Base-by-base conservation (phyloP, 2,797 vertebrate genomes). In the Nyctalus aviator region DNA sequence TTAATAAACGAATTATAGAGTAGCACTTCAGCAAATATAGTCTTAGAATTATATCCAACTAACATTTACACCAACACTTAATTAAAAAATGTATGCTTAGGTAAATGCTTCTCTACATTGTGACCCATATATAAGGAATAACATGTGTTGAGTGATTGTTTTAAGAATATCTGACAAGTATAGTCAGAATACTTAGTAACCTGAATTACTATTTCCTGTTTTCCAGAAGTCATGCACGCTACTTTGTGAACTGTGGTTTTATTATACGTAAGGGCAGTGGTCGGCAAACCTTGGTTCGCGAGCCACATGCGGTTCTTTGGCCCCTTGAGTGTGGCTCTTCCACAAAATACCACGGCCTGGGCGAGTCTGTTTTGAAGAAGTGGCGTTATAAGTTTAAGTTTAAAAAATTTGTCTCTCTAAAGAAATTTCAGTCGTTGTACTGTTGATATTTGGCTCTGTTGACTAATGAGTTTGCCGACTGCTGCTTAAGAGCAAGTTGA, bases 171-270 rank as follows among this genome's bases (percentile, higher is more conserved):
- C 3, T 84, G 73, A 93, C n/a, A 84, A 32, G 9, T 78, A 18
- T 57, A 77, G 23, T 78, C 8, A 93, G 77, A 92, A 88, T 66
- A 62, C 17, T 44, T 85, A n/a, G n/a, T n/a, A 84, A 21, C n/a
- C 37, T 84, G 73, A 90, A 23, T 94, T 41, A 15, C 25, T 69
- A 6, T 92, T 91, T 91, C 4, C 23, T 69, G 8, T 92, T 89
- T 88, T 82, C 17, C 15, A 55, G 78, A 94, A 95, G 14, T 95
- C 75, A 46, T 6, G 5, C 84, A 91, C 57, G 71, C 13, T 76
- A 13, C 44, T 94, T 96, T 76, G 64, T 72, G 69, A 90, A 81
- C 64, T 69, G 27, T 68, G 14, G 7, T 83, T 92, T 95, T 88
- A 71, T 84, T 95, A 32, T 13, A 59, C 41, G 77, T 20, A 78